Base-by-base conservation (phyloP, 2,888 invertebrate species). In the Rhingia campestris region DNA sequence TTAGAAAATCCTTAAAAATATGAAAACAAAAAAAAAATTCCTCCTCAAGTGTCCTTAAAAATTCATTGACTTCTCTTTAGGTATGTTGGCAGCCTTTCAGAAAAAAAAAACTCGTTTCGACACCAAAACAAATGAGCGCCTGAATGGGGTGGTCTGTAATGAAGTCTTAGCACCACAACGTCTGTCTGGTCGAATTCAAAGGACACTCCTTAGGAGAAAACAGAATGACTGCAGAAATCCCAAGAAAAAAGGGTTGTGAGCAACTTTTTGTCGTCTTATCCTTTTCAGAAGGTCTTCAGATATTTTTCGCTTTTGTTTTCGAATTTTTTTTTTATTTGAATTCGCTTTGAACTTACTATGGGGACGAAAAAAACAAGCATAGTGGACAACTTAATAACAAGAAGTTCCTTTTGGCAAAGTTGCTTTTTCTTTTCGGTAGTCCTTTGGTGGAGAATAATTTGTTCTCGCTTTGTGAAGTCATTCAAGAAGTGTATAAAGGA, bases 351-450 rank as follows among this genome's bases (percentile, higher is more conserved):
- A 22, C 22, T 22, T 22, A 22, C 22, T 22, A 33, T 32, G 56
- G 33, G 47, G 12, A 70, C 33, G 22, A 22, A 22, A 22, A 37
- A 63, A 58, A n/a, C 39, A 14, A 51, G 22, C 66, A 33, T 53
- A 45, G 58, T 53, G 66, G 43, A 43, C 41, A 75, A 66, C 75
- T 75, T 75, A 75, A 75, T 66, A 75, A 66, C 6, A 33, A 56
- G 35, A 22, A 56, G 64, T 41, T 74, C 22, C 41, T 64, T 56
- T 49, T 39, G 14, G 22, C 14, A 66, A 41, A 32, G 41, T 32
- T 33, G 10, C 30, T 53, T 53, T 53, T 30, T 10, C 35, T 45
- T 30, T 47, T 14, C 56, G 5, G 32, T 12, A 9, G 41, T 43
- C 74, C 66, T 66, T 58, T n/a, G 41, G 49, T 49, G 49, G n/a